Base-by-base conservation (phyloP, 2,797 vertebrate species). In the Onychomys arenicola region DNA sequence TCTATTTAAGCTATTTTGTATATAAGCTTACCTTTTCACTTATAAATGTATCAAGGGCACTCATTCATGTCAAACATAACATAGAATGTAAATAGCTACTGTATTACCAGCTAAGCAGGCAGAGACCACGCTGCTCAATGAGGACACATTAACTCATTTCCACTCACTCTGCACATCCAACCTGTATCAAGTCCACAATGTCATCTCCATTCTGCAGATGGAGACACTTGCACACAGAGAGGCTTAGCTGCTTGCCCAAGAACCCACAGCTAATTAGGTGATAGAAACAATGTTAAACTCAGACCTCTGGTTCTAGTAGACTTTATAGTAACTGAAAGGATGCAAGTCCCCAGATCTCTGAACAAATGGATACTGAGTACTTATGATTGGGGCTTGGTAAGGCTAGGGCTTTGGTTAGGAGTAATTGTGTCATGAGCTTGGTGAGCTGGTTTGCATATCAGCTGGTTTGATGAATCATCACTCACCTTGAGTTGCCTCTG, bases 1-100 rank as follows among this genome's bases (percentile, higher is more conserved):
- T 69, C n/a, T 63, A 19, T 27, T 90, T 63, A 49, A 85, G 63
- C 40, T 89, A 34, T 85, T 75, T 78, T 43, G 76, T 91, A 32
- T 21, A 69, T 75, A 90, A 88, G n/a, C 23, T 29, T 2, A 75
- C 7, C 78, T 85, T 96, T 94, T 57, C 55, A 84, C 43, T 75
- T 93, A 89, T 90, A 67, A 83, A 34, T 55, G 3, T 86, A 84
- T 65, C 52, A 80, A 91, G 87, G 25, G 83, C 27, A 76, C 63
- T 23, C 7, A n/a, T 84, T 84, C 52, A 73, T 82, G 34, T 84
- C 52, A 91, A 92, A 84, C 16, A 29, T 55, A 76, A 52, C 61
- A 89, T 9, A 37, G 25, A 89, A 69, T 49, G n/a, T 61, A 61
- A 89, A 83, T 29, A 86, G 27, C 17, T 75, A 27, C n/a, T 11